Evolutionary conservation across 1,140 invertebrate genomes (phyloP), one percentile per base, ranked within the genome.

Genomic region (Drosophila baimaii): DNA sequence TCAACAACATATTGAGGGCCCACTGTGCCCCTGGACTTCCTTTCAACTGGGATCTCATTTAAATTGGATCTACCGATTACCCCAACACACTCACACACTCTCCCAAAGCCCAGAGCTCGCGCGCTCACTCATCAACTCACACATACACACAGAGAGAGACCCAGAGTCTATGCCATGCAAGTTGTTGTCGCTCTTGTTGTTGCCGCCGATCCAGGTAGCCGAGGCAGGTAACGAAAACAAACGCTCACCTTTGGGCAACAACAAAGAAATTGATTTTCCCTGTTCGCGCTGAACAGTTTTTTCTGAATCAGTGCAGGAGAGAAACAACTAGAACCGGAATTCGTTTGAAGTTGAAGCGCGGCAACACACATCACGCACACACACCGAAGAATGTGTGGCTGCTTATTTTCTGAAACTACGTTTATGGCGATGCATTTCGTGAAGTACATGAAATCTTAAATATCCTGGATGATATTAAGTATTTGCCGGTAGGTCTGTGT

Each of bases 241-340:
- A 78, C 71, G 73, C 71, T 65, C 59, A 61, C 21, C 56, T 52
- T 43, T 72, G 46, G 39, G 39, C 57, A 63, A 56, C 72, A 85
- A 84, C 83, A 88, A 88, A 71, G 77, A 89, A 88, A 88, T 88
- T 88, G 84, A 88, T 88, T 88, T 88, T 89, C 84, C 79, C 83
- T 88, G 75, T 79, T 70, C 79, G 64, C 59, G 58, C 63, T 64
- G 21, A 13, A 44, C 33, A 43, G 61, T 49, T 65, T 58, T 76
- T 77, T 71, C 51, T 86, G 83, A 86, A 88, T 86, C 83, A 80
- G 83, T 86, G 68, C 71, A 86, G 47, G 55, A 27, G 19, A 44
- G 25, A 19, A 68, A 21, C 47, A 77, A 43, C 47, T 47, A 82
- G 82, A 89, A 89, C 80, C 83, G 80, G 83, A 89, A 84, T 88